These are phyloP conservation scores for Ciona savignyi DNA, from an alignment of 23 tunicate species.

Conservation along the genomic window DNA sequence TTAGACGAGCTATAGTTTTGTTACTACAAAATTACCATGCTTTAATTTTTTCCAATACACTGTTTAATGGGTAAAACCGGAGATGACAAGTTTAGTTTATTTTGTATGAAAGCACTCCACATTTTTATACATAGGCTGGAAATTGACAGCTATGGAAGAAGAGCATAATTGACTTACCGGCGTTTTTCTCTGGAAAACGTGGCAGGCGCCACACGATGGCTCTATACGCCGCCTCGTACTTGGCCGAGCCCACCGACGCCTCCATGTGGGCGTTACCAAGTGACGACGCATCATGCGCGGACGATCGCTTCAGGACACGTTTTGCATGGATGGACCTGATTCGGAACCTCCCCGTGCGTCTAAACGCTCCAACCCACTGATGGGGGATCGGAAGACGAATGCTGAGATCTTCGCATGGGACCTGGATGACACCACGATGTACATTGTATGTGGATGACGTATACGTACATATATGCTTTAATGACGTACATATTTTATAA, in stretches of 20 bases:
- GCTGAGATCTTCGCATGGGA: constrained; percentile 77
- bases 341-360: constrained; percentile 22
- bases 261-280: constrained; percentile 44
- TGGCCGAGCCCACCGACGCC: constrained; percentile 72
- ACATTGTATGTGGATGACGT: too few relatives aligned
- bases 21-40: too few relatives aligned
- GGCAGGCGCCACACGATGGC: constrained; percentile 79
- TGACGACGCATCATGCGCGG: not conserved
- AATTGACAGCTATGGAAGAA: too few relatives aligned
- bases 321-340: constrained; percentile 54
- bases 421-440: too few relatives aligned
- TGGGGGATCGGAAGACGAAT: constrained; percentile 63
- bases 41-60: too few relatives aligned
- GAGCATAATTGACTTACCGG: constrained; percentile 26
- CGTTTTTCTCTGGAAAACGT: constrained; percentile 85
- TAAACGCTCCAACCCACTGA: constrained; percentile 49
- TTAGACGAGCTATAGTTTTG: too few relatives aligned
- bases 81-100: too few relatives aligned
- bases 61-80: too few relatives aligned
- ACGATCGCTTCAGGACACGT: constrained; percentile 26
- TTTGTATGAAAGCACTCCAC: too few relatives aligned
- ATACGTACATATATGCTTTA: too few relatives aligned
- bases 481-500: too few relatives aligned
- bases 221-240: constrained; percentile 70
- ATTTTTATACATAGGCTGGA: too few relatives aligned